Conservation (phyloP, 2,888 invertebrate species). For the Andrena flavipes region DNA sequence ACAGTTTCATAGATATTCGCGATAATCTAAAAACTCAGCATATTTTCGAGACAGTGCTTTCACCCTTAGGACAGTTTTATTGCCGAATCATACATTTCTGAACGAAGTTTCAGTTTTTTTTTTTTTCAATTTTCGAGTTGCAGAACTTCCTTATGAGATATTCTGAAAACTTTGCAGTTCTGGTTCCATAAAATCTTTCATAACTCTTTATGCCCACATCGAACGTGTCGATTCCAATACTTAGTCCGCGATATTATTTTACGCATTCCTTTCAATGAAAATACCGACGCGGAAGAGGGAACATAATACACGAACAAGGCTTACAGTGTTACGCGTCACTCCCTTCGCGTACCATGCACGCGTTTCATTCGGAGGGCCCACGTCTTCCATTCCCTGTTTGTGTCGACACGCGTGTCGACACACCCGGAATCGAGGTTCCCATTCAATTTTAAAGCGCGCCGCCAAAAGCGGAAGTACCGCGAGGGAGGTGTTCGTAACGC, state of each 20-base stretch:
- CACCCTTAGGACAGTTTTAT: no score
- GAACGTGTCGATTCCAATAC: not conserved
- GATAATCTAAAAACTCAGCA: no score
- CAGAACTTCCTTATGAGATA: no score
- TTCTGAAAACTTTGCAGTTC: no score
- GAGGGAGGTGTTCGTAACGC: conserved; percentile 28
- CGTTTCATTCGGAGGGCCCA: conserved; percentile 73
- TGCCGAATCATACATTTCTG: no score
- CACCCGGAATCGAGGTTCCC: conserved; percentile 77
- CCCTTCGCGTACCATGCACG: conserved; percentile 51
- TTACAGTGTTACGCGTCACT: conserved; percentile 44
- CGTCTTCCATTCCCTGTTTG: conserved; percentile 70
- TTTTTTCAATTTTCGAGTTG: no score
- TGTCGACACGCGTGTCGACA: conserved; percentile 76
- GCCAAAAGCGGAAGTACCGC: conserved; percentile 50
- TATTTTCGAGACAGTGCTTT: no score
- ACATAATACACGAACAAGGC: conserved; percentile 9
- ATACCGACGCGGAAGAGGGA: not conserved
- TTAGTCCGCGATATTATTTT: not conserved
- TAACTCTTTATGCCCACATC: not conserved
- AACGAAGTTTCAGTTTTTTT: no score
- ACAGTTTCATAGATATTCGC: no score
- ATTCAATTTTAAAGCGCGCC: conserved; percentile 72
- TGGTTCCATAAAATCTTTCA: no score
- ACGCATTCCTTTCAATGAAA: not conserved